Conservation (phyloP, 2,888 invertebrate species). For the Melanophora roralis region DNA sequence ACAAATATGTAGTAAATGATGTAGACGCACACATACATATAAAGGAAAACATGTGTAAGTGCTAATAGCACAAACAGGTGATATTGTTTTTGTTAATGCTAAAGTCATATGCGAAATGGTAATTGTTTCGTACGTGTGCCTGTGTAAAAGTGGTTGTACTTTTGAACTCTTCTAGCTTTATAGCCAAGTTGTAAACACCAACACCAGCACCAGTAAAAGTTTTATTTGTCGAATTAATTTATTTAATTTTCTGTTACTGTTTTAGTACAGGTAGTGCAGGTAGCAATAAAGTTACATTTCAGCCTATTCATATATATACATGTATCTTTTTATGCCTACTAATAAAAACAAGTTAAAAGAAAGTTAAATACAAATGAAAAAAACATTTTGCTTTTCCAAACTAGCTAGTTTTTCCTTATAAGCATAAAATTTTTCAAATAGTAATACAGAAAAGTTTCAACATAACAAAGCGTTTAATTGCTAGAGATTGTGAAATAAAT, state of each 20-base stretch:
- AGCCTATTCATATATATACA: too few relatives aligned
- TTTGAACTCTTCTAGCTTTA: neutral
- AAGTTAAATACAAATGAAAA: too few relatives aligned
- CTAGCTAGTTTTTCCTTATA: too few relatives aligned
- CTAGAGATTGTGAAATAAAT: too few relatives aligned
- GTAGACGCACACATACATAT: neutral
- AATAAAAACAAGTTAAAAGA: too few relatives aligned
- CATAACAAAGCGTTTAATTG: too few relatives aligned
- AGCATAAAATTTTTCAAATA: too few relatives aligned
- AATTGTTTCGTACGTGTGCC: neutral
- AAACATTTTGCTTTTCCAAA: too few relatives aligned
- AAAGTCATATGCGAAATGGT: neutral
- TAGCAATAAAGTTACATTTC: too few relatives aligned
- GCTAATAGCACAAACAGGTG: neutral
- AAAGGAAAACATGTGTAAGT: neutral
- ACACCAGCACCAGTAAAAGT: neutral
- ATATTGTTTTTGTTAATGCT: neutral
- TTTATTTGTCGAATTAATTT: neutral
- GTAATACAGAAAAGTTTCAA: too few relatives aligned
- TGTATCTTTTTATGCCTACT: too few relatives aligned
- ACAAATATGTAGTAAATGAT: conserved; percentile 33
- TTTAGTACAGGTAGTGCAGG: neutral
- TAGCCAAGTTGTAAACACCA: neutral
- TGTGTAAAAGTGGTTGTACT: neutral
- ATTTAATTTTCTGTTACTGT: neutral